Conservation (phyloP, 1,140 invertebrate genomes). For the Drosophila punjabiensis region DNA sequence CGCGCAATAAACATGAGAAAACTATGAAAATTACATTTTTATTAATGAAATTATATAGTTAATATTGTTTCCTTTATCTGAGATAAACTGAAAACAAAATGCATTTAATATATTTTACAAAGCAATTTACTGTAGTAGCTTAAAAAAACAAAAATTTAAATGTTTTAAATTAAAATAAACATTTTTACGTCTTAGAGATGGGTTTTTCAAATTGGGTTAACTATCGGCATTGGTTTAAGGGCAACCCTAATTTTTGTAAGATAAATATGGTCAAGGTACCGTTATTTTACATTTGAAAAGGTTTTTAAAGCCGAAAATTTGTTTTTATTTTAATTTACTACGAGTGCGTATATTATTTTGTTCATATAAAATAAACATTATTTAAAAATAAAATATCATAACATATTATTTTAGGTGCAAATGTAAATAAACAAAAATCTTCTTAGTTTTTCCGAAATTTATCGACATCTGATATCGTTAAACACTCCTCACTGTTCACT, state of each 20-base stretch:
- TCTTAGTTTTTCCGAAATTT: background rate
- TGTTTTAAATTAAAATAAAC: background rate
- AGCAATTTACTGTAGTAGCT: too few relatives aligned
- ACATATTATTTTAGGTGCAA: background rate
- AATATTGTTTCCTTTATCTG: background rate
- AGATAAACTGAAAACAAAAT: background rate
- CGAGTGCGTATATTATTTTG: too few relatives aligned
- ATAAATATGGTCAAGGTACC: background rate
- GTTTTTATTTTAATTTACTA: too few relatives aligned
- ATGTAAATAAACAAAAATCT: background rate
- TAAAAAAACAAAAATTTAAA: background rate
- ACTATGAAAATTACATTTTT: background rate
- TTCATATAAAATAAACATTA: too few relatives aligned
- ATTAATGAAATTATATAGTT: background rate
- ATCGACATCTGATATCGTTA: background rate
- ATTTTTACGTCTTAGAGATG: background rate
- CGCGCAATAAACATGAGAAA: conserved; percentile 27
- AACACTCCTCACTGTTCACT: background rate
- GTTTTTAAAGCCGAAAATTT: too few relatives aligned
- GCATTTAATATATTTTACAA: background rate
- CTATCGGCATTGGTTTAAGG: background rate
- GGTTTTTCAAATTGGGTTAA: background rate
- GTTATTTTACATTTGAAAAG: background rate
- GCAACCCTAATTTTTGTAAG: background rate
- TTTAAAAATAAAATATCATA: background rate